A percentile compares a stretch with the other conserved stretches of the same genome.
Evolutionary conservation across 2,113 vertebrate genomes (phyloP).

Genomic region (Toxotes chatareus): DNA sequence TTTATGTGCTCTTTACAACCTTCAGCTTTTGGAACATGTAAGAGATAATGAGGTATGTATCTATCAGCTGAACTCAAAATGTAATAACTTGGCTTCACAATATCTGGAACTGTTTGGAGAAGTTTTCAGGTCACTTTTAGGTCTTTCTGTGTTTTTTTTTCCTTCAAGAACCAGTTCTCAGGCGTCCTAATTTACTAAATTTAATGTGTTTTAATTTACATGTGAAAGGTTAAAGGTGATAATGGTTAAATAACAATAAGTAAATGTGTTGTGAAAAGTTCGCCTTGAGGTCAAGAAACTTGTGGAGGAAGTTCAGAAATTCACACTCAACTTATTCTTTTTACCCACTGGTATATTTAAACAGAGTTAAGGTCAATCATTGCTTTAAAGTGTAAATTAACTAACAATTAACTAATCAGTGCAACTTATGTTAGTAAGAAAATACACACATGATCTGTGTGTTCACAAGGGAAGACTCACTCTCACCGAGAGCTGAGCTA

Average conservation of each 20-base stretch:
- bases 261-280: neutral
- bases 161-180: neutral
- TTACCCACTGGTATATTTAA: neutral
- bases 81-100: too few relatives aligned
- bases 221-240: neutral
- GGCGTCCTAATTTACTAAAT: neutral
- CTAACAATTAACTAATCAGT: neutral
- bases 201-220: too few relatives aligned
- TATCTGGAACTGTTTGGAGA: too few relatives aligned
- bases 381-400: neutral
- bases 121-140: neutral
- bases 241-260: neutral
- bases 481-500: constrained; percentile 37
- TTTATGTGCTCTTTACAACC: neutral
- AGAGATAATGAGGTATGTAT: neutral
- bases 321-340: neutral
- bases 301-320: neutral
- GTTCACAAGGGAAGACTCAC: neutral
- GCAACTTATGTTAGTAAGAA: neutral
- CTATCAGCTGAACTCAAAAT: neutral
- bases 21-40: neutral
- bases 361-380: neutral
- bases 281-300: neutral
- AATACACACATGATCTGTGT: neutral
- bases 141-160: neutral